These are phyloP conservation scores for Elachura formosa DNA, from an alignment of 2,113 vertebrate species.

Conservation along the genomic window DNA sequence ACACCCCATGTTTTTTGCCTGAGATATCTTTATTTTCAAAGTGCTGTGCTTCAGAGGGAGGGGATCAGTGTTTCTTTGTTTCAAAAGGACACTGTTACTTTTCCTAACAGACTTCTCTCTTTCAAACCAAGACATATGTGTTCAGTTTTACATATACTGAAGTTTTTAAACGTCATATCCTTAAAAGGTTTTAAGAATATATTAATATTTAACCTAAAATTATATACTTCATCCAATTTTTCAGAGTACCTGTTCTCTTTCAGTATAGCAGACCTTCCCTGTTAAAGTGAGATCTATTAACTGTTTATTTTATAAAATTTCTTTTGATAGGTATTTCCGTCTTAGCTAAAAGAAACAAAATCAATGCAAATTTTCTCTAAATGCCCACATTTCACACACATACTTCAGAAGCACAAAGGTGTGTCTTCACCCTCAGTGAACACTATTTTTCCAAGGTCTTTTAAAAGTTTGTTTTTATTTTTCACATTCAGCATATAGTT, in stretches of 20 bases:
- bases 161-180: background rate
- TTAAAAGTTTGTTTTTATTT: background rate
- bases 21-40: too few relatives aligned
- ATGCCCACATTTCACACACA: accelerated
- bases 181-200: background rate
- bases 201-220: background rate
- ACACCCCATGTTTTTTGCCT: too few relatives aligned
- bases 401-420: accelerated
- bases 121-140: too few relatives aligned
- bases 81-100: too few relatives aligned
- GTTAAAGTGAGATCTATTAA: background rate
- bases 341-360: background rate
- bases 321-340: background rate
- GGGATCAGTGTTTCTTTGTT: too few relatives aligned
- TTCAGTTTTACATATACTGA: background rate
- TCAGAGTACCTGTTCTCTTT: background rate
- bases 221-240: background rate
- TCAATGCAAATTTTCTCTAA: background rate
- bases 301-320: background rate
- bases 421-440: background rate
- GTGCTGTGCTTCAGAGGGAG: too few relatives aligned
- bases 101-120: too few relatives aligned
- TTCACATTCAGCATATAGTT: background rate
- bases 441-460: background rate
- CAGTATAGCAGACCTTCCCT: background rate